These are phyloP conservation scores for Catonia carolina DNA, from an alignment of 2,888 invertebrate genomes.

Conservation along the genomic window DNA sequence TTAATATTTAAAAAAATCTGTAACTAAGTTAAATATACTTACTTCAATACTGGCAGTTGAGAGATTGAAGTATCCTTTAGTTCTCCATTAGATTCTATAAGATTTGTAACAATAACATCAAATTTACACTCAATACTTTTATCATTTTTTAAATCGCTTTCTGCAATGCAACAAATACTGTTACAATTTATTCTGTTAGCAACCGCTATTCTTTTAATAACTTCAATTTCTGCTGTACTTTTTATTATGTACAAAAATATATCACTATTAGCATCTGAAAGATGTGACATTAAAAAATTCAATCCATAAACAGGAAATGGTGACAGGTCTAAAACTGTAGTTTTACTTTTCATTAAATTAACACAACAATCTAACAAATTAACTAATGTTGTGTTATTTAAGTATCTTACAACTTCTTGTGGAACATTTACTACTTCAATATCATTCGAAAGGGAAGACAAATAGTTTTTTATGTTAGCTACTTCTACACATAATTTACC, in stretches of 20 bases:
- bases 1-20: too few relatives aligned
- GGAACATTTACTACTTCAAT: constrained; percentile 31
- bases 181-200: constrained; percentile 43
- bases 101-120: constrained; percentile 51
- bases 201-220: constrained; percentile 45
- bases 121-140: constrained; percentile 40
- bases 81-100: constrained; percentile 53
- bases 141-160: constrained; percentile 39
- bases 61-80: constrained; percentile 44
- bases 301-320: constrained; percentile 59
- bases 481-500: constrained; percentile 41
- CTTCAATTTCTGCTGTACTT: constrained; percentile 25
- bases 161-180: constrained; percentile 43
- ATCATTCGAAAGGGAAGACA: not conserved
- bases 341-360: constrained; percentile 9
- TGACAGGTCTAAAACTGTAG: constrained; percentile 48
- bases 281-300: constrained; percentile 43
- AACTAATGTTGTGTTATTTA: not conserved
- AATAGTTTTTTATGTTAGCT: not conserved
- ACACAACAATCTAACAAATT: not conserved
- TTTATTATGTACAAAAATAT: too few relatives aligned
- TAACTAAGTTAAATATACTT: constrained; percentile 16
- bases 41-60: constrained; percentile 36
- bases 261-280: not conserved
- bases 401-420: constrained; percentile 30